Base-by-base conservation (phyloP, 2,888 invertebrate genomes). In the Laspeyria flexula region DNA sequence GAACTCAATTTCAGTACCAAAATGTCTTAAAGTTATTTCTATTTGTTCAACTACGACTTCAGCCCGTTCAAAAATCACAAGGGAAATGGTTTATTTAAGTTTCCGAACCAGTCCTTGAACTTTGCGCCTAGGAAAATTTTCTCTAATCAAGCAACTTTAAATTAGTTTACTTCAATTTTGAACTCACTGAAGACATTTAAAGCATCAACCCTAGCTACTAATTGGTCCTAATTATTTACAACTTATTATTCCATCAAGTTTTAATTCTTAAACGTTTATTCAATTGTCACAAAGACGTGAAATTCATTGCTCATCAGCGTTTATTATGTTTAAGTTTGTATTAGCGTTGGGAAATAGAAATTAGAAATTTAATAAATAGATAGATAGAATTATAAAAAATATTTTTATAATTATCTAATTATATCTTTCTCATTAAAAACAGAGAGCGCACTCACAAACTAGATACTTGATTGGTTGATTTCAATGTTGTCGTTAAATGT, bases 101-200 rank as follows among this genome's bases (percentile, higher is more conserved):
- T 39, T 29, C 27, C 3, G 29, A 41, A 15, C 15, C 15, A 18
- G 33, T 9, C 34, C 47, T 34, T 41, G 41, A 47, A 47, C 34
- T 35, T 41, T 34, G 29, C n/a, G 29, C 9, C 12, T 43, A 41
- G 40, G 37, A 27, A 33, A 42, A 47, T 47, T 47, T 41, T 35
- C 29, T 47, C 21, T 35, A 41, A 37, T 34, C 31, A 44, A 44
- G 21, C 3, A 44, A 44, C 34, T 44, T 50, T 33, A 35, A 50
- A 50, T 40, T 44, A 41, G 47, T 47, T 41, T 47, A 47, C 35
- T 27, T 35, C 40, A 47, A 47, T 35, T 46, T 46, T 15, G n/a
- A 46, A 18, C 18, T 15, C 27, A 33, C 21, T 35, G n/a, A 40
- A 47, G 15, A 12, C 31, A 21, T 40, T 47, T 34, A n/a, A 21